Evolutionary conservation across 2,797 vertebrate species (phyloP).

Genomic region (Rhinella marina): DNA sequence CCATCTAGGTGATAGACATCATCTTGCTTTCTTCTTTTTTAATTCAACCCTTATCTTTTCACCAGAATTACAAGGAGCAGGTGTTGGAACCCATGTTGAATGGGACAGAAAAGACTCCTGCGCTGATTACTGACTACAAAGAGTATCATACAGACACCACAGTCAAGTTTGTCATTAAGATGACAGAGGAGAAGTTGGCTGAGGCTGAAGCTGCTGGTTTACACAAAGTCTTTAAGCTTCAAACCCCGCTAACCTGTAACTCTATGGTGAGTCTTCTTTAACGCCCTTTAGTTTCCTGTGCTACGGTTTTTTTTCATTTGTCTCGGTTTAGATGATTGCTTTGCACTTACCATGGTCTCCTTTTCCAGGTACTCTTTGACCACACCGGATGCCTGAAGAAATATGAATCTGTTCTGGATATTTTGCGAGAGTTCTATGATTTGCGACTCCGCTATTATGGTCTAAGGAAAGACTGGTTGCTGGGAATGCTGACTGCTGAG

Average conservation of each 20-base stretch:
- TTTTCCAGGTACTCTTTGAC: constrained; percentile 92
- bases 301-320: neutral
- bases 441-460: constrained; percentile 89
- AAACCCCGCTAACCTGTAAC: constrained; percentile 89
- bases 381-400: constrained; percentile 93
- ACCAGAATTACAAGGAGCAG: constrained; percentile 91
- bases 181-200: constrained; percentile 85
- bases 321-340: neutral
- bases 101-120: constrained; percentile 89
- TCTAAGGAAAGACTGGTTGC: constrained; percentile 94
- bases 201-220: constrained; percentile 87
- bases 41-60: neutral
- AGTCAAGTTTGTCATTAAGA: constrained; percentile 91
- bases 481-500: constrained; percentile 91
- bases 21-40: neutral
- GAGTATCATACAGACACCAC: constrained; percentile 98
- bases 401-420: constrained; percentile 85
- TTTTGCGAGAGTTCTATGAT: constrained; percentile 91
- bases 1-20: neutral
- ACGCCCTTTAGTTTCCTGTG: neutral
- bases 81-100: constrained; percentile 95
- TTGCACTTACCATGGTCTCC: neutral
- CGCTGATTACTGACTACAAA: constrained; percentile 95
- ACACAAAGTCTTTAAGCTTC: constrained; percentile 98
- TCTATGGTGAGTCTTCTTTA: constrained; percentile 85